Evolutionary conservation across 2,888 invertebrate genomes (phyloP).

Genomic region (Tenthredo amoena): DNA sequence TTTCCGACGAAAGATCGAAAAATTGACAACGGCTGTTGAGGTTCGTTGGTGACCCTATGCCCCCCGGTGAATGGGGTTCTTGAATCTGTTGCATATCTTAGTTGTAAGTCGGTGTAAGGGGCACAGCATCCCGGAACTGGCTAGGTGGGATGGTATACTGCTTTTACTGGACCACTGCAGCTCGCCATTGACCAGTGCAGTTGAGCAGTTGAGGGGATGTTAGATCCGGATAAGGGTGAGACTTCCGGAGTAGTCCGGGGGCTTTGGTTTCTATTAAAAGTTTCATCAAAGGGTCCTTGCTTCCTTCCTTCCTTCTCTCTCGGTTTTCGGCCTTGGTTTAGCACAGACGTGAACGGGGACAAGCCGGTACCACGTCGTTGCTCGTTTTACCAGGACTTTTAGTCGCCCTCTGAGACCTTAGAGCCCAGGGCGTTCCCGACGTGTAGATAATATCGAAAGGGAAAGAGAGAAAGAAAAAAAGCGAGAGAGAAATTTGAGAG

Average conservation of each 20-base stretch:
- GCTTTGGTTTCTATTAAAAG: constrained; percentile 65
- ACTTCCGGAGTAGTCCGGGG: constrained; percentile 57
- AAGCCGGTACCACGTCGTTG: constrained; percentile 7
- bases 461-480: not conserved
- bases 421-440: constrained; percentile 32
- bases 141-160: constrained; percentile 59
- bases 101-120: constrained; percentile 54
- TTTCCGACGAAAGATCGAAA: constrained; percentile 32
- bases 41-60: constrained; percentile 64
- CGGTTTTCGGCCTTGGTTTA: constrained; percentile 6
- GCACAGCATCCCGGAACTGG: constrained; percentile 71
- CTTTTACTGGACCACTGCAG: constrained; percentile 36
- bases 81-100: constrained; percentile 64
- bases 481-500: not conserved
- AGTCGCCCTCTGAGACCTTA: not conserved
- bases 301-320: not conserved
- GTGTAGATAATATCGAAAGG: constrained; percentile 29
- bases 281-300: constrained; percentile 52
- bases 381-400: constrained; percentile 46
- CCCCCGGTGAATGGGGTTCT: constrained; percentile 55
- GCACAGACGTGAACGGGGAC: constrained; percentile 3
- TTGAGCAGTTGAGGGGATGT: constrained; percentile 18
- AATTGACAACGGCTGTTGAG: constrained; percentile 62
- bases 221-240: constrained; percentile 62
- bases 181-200: constrained; percentile 12